Evolutionary conservation across 2,113 vertebrate genomes (phyloP).

Genomic region (Cynoglossus semilaevis): DNA sequence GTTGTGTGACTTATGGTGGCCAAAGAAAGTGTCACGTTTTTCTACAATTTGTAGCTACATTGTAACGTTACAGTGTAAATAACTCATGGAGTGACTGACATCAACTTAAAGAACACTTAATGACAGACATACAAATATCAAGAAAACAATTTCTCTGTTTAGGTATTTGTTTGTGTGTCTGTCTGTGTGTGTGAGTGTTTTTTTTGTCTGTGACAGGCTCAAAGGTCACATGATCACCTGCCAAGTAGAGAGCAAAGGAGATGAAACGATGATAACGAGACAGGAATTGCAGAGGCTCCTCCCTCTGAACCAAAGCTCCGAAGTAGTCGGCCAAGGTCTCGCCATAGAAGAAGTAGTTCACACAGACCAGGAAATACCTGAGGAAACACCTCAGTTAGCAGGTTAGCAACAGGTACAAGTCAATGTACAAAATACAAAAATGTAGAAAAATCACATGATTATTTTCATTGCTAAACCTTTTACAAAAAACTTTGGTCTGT

Average conservation of each 20-base stretch:
- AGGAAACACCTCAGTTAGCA: not conserved
- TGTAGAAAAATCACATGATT: too few species aligned
- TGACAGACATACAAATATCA: too few species aligned
- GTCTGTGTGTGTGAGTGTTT: not conserved
- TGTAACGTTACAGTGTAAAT: too few species aligned
- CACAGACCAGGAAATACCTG: conserved; percentile 97
- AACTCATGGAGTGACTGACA: too few species aligned
- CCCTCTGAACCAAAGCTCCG: conserved; percentile 89
- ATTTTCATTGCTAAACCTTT: too few species aligned
- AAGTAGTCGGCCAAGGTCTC: conserved; percentile 98
- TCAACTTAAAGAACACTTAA: too few species aligned
- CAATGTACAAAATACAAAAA: too few species aligned
- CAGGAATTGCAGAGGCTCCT: conserved; percentile 94
- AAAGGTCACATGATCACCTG: conserved; percentile 88
- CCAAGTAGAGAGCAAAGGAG: conserved; percentile 93
- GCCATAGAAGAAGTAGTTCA: conserved; percentile 99
- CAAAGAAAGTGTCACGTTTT: too few species aligned
- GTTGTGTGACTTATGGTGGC: too few species aligned
- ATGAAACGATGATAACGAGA: conserved; percentile 98
- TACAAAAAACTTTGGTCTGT: too few species aligned
- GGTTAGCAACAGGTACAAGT: not conserved
- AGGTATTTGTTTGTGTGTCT: not conserved
- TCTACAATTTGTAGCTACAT: too few species aligned
- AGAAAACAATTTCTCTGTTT: too few species aligned
- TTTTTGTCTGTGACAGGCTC: not conserved